Base-by-base conservation (phyloP, 1,140 invertebrate genomes). In the Marisa cornuarietis region DNA sequence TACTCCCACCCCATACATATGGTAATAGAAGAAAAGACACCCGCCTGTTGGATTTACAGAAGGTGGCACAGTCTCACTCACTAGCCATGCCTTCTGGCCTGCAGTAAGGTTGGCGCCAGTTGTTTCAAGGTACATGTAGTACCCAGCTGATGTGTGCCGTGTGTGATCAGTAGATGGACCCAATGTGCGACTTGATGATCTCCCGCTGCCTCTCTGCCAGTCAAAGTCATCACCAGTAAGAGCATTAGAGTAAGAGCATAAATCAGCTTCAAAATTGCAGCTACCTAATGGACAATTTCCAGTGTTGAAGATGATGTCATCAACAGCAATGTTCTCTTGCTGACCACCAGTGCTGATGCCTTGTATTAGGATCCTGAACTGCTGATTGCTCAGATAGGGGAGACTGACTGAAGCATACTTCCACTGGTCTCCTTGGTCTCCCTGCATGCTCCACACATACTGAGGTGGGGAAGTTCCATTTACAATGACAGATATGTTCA, bases 1-100 rank as follows among this genome's bases (percentile, higher is more conserved):
- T 31, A 88, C 86, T 13, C 68, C 73, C n/a, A 54, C 69, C 14
- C 95, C 95, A 85, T 93, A 95, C 95, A 96, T 96, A 86, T 95
- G 95, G 85, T 92, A 94, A 92, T 93, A 49, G 94, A 91, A 89
- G 93, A 68, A 51, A 51, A 76, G n/a, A 62, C 81, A 82, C 9
- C 54, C 22, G 65, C 58, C 42, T 65, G 80, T 66, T 2, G 78
- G 71, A 58, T 80, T 26, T 2, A 0, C 3, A 20, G 76, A 51
- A 4, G 62, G 76, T 66, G 51, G 76, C 63, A 88, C 83, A 49
- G 81, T 79, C 20, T 84, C 85, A 76, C 86, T 89, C 54, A 42
- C 80, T 22, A 91, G 81, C 84, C 88, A 85, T 20, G 90, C 90
- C 69, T 80, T 83, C 72, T 90, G 86, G 18, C 87, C 88, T 18